Conservation (phyloP, 2,888 invertebrate genomes). For the Drosophila affinis region DNA sequence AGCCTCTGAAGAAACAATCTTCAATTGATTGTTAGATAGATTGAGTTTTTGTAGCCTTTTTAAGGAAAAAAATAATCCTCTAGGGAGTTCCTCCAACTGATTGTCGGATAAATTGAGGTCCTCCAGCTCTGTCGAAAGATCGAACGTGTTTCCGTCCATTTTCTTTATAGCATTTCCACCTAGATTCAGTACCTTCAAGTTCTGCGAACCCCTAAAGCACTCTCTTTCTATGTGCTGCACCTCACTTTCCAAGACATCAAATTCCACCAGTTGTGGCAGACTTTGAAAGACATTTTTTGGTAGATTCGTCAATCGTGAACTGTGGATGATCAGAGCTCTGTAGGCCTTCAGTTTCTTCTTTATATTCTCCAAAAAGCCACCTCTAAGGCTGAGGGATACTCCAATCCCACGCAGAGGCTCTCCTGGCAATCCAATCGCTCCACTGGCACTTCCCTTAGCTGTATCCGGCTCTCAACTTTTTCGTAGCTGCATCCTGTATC, state of each 20-base stretch:
- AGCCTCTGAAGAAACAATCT: conserved; percentile 12
- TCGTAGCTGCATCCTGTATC: no score
- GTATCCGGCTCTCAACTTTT: not conserved
- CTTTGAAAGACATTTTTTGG: conserved; percentile 69
- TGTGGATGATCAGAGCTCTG: conserved; percentile 42
- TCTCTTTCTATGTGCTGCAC: conserved; percentile 36
- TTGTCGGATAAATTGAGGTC: conserved; percentile 50
- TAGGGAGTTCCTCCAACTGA: conserved; percentile 33
- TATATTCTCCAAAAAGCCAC: conserved; percentile 45
- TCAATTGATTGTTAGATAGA: conserved; percentile 45
- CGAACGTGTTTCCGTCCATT: conserved; percentile 54
- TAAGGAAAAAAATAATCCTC: conserved; percentile 25
- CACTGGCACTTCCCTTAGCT: conserved; percentile 33
- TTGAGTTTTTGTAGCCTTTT: conserved; percentile 30
- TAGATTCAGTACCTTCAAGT: conserved; percentile 50
- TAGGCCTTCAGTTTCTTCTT: conserved; percentile 12
- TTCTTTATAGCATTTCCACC: conserved; percentile 60
- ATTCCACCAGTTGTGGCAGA: conserved; percentile 58
- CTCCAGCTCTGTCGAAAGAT: conserved; percentile 42
- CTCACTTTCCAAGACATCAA: conserved; percentile 51
- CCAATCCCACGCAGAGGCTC: conserved; percentile 37
- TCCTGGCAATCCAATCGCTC: conserved; percentile 39
- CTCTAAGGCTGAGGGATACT: conserved; percentile 38
- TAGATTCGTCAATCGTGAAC: conserved; percentile 61
- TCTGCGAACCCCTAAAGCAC: conserved; percentile 46